Evolutionary conservation across 2,888 invertebrate species (phyloP).

Genomic region (Brenthis hecate): DNA sequence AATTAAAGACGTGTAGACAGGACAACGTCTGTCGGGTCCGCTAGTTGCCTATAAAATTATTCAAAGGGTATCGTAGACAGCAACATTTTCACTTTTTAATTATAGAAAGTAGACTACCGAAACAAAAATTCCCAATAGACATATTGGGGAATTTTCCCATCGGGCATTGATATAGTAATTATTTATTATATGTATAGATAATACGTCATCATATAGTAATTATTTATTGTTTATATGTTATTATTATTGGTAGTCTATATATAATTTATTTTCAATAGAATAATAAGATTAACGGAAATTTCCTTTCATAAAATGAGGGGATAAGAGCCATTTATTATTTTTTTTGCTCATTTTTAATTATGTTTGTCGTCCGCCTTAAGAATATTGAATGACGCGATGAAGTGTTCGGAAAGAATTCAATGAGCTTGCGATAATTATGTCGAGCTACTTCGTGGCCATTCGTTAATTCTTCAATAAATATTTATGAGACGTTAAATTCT

Average conservation of each 20-base stretch:
- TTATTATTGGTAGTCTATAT: no score
- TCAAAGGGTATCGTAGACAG: slow-evolving; percentile 7
- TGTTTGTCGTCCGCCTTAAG: slow-evolving; percentile 27
- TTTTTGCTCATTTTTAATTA: slow-evolving; percentile 20
- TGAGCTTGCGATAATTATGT: slow-evolving; percentile 70
- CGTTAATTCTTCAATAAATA: slow-evolving; percentile 69
- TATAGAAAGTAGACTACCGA: no score
- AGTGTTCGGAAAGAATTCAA: slow-evolving; percentile 61
- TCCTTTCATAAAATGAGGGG: not conserved
- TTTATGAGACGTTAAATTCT: slow-evolving; percentile 56
- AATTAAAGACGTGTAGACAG: no score
- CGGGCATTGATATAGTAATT: no score
- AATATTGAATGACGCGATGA: slow-evolving; percentile 30
- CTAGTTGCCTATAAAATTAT: slow-evolving; percentile 14
- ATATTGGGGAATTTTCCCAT: no score
- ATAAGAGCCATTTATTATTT: not conserved
- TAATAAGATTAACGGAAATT: not conserved
- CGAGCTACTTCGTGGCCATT: slow-evolving; percentile 67
- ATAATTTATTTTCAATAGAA: not conserved
- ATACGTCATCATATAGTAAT: no score
- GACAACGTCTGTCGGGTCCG: no score
- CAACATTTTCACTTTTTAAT: slow-evolving; percentile 6
- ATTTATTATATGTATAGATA: no score
- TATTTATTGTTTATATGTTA: no score
- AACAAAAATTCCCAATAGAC: no score